Evolutionary conservation across 2,797 vertebrate species (phyloP).

Genomic region (Hemitrygon akajei): DNA sequence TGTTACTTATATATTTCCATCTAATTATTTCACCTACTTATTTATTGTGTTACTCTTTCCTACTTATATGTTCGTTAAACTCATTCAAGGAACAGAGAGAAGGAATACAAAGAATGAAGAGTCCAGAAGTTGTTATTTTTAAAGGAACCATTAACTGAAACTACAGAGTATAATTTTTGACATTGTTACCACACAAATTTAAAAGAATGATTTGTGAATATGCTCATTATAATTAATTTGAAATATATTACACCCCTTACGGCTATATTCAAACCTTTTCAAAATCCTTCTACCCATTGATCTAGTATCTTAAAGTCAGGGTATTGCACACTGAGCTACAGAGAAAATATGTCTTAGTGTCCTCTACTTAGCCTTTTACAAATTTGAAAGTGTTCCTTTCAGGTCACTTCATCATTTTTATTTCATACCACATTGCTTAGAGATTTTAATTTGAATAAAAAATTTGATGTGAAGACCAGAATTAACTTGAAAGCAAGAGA

Average conservation of each 20-base stretch:
- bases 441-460: neutral
- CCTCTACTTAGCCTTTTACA: neutral
- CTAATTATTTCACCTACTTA: neutral
- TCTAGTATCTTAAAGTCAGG: neutral
- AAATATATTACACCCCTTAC: too few species aligned
- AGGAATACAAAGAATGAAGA: neutral
- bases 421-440: neutral
- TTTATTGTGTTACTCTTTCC: neutral
- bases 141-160: neutral
- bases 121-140: neutral
- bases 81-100: neutral
- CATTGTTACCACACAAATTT: neutral
- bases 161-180: neutral
- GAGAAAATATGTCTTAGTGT: neutral
- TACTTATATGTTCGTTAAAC: neutral
- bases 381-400: neutral
- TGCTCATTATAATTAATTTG: too few species aligned
- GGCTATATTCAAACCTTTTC: neutral
- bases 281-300: neutral
- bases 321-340: neutral
- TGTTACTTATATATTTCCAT: neutral
- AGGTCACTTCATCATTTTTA: neutral
- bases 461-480: neutral
- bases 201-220: neutral
- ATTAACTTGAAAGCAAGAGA: neutral